Evolutionary conservation across 2,797 vertebrate genomes (phyloP).

Genomic region (Argentina silus): DNA sequence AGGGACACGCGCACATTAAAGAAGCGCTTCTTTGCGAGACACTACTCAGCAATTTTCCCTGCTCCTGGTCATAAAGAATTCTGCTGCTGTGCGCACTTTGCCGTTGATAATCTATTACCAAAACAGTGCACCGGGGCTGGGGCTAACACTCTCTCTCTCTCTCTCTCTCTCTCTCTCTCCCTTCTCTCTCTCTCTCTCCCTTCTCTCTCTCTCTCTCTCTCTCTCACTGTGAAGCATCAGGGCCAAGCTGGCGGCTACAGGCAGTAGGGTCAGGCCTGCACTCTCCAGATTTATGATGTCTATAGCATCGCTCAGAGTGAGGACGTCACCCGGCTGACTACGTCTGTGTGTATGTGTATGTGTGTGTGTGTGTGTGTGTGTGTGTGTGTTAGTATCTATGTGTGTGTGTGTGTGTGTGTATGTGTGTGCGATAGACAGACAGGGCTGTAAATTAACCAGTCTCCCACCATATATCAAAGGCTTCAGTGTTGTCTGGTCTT

Average conservation of each 20-base stretch:
- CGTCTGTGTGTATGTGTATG: neutral
- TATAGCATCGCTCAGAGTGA: neutral
- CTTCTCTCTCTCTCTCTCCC: neutral
- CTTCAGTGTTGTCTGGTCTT: neutral
- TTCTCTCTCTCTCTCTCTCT: neutral
- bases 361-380: too few species aligned
- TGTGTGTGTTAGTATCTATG: too few species aligned
- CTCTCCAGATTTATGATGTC: slow-evolving; percentile 17
- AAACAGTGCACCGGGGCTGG: slow-evolving; percentile 47
- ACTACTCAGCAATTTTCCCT: slow-evolving; percentile 69
- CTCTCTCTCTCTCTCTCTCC: neutral
- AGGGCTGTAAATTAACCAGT: neutral
- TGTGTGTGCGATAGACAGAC: neutral
- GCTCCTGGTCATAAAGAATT: slow-evolving; percentile 75
- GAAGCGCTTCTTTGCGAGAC: slow-evolving; percentile 33
- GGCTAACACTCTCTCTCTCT: slow-evolving; percentile 2
- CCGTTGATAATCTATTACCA: slow-evolving; percentile 74
- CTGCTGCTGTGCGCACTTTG: slow-evolving; percentile 75
- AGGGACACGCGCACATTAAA: slow-evolving; percentile 17
- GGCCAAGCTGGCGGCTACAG: slow-evolving; percentile 19
- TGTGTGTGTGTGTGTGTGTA: too few species aligned
- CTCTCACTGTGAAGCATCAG: slow-evolving; percentile 21
- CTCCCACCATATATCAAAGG: slow-evolving; percentile 2
- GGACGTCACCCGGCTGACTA: neutral
- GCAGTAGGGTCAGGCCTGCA: slow-evolving; percentile 6